These are phyloP conservation scores for Nesidiocoris tenuis DNA, from an alignment of 2,888 invertebrate genomes.

Conservation along the genomic window DNA sequence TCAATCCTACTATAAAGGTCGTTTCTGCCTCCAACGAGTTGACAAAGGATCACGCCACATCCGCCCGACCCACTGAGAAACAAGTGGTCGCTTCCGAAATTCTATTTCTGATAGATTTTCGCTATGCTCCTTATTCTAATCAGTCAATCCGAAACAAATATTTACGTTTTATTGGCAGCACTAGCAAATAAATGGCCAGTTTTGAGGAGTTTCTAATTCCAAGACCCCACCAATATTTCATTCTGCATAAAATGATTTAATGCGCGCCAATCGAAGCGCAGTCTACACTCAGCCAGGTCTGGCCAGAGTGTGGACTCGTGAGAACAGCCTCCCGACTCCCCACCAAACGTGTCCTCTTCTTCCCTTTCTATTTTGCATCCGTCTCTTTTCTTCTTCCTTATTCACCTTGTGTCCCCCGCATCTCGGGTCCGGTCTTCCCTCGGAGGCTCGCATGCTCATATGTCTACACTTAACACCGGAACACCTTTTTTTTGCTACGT, in stretches of 20 bases:
- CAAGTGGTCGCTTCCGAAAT: conserved; percentile 18
- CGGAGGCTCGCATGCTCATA: conserved; percentile 24
- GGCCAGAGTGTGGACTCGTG: conserved; percentile 3
- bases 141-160: no score
- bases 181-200: no score
- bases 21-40: background rate
- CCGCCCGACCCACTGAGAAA: background rate
- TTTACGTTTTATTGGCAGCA: no score
- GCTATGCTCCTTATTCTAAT: no score
- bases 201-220: no score
- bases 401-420: conserved; percentile 10
- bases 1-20: no score
- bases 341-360: background rate
- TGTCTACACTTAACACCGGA: conserved; percentile 39
- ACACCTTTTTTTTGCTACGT: conserved; percentile 36
- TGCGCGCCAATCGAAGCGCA: background rate
- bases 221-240: no score
- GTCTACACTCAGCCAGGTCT: background rate
- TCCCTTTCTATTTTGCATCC: background rate
- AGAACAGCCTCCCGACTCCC: conserved; percentile 33
- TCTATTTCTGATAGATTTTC: no score
- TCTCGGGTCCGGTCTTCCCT: conserved; percentile 20
- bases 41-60: conserved; percentile 24
- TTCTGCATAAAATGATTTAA: background rate
- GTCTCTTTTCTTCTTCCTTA: conserved; percentile 10